Conservation (phyloP, 2,113 vertebrate genomes). For the Eleginops maclovinus region DNA sequence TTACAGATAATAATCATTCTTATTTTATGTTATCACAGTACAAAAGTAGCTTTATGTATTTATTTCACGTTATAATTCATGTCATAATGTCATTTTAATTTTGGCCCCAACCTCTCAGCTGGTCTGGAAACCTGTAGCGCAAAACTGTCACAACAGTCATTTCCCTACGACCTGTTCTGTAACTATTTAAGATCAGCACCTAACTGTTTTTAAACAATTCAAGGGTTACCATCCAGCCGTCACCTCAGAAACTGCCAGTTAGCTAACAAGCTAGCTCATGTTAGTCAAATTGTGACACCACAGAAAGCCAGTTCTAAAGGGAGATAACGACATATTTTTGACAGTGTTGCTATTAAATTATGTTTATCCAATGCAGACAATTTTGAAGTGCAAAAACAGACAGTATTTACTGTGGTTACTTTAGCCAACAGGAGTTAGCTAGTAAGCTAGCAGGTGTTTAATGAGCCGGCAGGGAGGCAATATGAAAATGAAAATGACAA, state of each 20-base stretch:
- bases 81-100: no score
- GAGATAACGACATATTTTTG: neutral
- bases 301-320: neutral
- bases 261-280: neutral
- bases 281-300: no score
- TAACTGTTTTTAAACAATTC: no score
- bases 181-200: no score
- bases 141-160: no score
- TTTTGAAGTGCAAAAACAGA: neutral
- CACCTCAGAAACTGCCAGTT: neutral
- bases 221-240: no score
- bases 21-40: neutral
- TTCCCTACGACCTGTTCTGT: no score
- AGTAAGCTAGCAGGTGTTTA: neutral
- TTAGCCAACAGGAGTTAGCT: neutral
- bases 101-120: neutral
- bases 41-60: no score
- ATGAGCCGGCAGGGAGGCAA: neutral
- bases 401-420: neutral
- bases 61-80: no score
- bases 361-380: neutral
- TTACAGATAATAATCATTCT: neutral
- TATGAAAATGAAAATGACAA: neutral
- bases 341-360: neutral
- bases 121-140: no score